Evolutionary conservation across 2,888 invertebrate genomes (phyloP), one percentile per base, ranked within the genome.

Genomic region (Nemurella pictetii): DNA sequence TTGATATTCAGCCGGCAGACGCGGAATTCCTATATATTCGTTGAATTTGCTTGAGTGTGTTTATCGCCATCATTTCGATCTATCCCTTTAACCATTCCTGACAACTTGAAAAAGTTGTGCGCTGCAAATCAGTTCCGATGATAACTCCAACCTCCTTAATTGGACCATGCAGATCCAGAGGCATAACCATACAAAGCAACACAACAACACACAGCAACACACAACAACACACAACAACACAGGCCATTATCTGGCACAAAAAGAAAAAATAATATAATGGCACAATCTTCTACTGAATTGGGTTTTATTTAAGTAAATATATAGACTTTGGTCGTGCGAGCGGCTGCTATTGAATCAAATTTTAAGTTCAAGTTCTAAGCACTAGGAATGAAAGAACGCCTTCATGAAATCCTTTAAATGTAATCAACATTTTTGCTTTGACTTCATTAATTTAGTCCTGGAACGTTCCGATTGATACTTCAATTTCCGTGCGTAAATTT

Each of bases 141-240:
- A 78, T 78, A 78, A 78, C 29, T 78, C n/a, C 29, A 29, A n/a
- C n/a, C 78, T 12, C 30, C 4, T 29, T 78, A 78, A 78, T 78
- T 78, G 78, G 78, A 78, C 7, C 0, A 78, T 55, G 12, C 55
- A 55, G 5, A 55, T 3, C 5, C 55, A 7, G 2, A 12, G 20
- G 55, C 55, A 55, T 55, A 55, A 55, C 15, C 55, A 55, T 20
- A 55, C 55, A 55, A 55, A 55, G 55, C 55, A 55, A 12, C 55
- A 55, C 35, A 55, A 55, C 15, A 12, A 55, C 12, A 55, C 55
- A 55, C 9, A 55, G 55, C 55, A 55, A 12, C 55, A 55, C n/a
- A n/a, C n/a, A n/a, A n/a, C n/a, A n/a, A n/a, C n/a, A n/a, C n/a
- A n/a, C n/a, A n/a, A n/a, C n/a, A n/a, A n/a, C n/a, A 35, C 55